Evolutionary conservation across 2,888 invertebrate species (phyloP), one percentile per base, ranked within the genome.

Genomic region (Steinernema hermaphroditum): DNA sequence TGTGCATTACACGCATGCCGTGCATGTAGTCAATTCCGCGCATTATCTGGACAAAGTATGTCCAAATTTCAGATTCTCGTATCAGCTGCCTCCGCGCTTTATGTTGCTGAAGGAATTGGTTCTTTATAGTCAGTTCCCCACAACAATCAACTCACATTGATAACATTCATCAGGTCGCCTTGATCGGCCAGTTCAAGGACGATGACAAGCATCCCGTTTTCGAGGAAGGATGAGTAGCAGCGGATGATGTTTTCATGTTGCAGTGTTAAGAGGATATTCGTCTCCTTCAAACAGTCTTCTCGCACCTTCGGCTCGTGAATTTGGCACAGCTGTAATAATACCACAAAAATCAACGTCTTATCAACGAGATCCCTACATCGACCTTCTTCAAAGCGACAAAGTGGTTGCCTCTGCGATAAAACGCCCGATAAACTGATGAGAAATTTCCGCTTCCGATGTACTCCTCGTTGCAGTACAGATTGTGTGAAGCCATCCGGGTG

Each of bases 21-120:
- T 91, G 91, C 91, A 91, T 91, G 85, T 91, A 90, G 62, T 90
- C 88, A 24, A 91, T 85, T 0, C 90, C 91, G 74, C 89, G 88
- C 78, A 90, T 90, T 71, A 91, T 88, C 86, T 91, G 91, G 14
- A 90, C 90, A 86, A 91, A 91, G 82, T 91, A 91, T 76, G 90
- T 91, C 91, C 91, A 91, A 54, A 91, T 90, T 0, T 90, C 90
- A 77, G 88, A 87, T 86, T 91, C 91, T 0, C 90, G 90, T 54
- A 91, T 90, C 50, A 91, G 87, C 22, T 89, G 86, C 49, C 88
- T 87, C 77, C 90, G 88, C 77, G 89, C 89, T 81, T 90, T 89
- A 87, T 91, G 91, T 79, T 89, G 88, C 80, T 88, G 75, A 32
- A 85, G 82, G 4, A n/a, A n/a, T n/a, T n/a, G n/a, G n/a, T n/a